Conservation (phyloP, 1,140 invertebrate species). For the Monomorium pharaonis region DNA sequence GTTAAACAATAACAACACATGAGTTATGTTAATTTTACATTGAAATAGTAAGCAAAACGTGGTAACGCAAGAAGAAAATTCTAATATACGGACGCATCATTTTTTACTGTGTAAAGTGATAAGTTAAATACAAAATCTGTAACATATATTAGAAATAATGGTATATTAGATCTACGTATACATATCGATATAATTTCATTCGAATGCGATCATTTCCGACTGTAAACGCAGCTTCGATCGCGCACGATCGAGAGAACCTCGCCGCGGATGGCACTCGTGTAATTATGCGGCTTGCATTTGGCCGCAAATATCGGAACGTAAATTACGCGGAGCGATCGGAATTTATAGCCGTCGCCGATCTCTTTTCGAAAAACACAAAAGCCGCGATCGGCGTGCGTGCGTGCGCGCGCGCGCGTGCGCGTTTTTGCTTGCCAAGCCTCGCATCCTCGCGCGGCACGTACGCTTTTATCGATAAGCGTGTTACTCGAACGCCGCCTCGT, state of each 20-base stretch:
- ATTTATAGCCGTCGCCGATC: background rate
- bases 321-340: background rate
- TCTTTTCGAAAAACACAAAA: slow-evolving; percentile 34
- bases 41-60: no score
- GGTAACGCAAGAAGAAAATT: no score
- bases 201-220: background rate
- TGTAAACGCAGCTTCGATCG: no score
- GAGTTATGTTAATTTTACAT: no score
- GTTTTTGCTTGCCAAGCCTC: slow-evolving; percentile 15
- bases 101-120: no score
- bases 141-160: background rate
- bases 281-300: background rate
- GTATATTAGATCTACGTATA: background rate
- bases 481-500: slow-evolving; percentile 24
- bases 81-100: no score
- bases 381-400: background rate
- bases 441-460: slow-evolving; percentile 36
- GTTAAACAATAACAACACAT: no score
- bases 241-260: background rate
- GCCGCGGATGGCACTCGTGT: background rate
- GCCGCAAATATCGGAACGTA: background rate
- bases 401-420: background rate
- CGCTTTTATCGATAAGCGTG: slow-evolving; percentile 56
- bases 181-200: background rate
- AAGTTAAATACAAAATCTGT: no score